Conservation (phyloP, 2,888 invertebrate genomes). For the Pollenia angustigena region DNA sequence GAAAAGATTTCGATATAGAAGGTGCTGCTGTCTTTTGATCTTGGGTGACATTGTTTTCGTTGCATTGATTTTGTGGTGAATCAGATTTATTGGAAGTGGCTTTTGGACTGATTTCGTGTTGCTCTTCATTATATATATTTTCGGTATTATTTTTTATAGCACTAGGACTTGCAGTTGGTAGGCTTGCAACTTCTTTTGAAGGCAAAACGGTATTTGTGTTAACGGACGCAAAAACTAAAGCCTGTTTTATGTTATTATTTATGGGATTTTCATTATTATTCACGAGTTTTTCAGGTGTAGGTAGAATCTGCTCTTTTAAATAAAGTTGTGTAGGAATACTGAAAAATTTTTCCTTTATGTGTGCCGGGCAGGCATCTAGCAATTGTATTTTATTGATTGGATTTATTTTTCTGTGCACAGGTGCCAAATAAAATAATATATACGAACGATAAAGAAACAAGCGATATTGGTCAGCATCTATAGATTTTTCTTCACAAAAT, state of each 20-base stretch:
- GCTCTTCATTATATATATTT: too few species aligned
- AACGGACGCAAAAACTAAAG: too few species aligned
- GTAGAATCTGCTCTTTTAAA: not conserved
- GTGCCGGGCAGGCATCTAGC: not conserved
- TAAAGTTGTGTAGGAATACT: constrained; percentile 28
- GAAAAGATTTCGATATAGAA: too few species aligned
- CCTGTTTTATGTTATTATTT: too few species aligned
- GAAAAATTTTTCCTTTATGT: constrained; percentile 36
- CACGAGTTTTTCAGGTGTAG: not conserved
- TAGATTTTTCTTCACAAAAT: not conserved
- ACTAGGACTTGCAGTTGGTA: too few species aligned
- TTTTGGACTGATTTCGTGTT: too few species aligned
- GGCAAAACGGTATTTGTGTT: too few species aligned
- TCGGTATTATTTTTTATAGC: too few species aligned
- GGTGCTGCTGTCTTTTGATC: not conserved
- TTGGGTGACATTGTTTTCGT: not conserved
- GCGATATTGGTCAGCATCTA: not conserved
- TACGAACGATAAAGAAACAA: constrained; percentile 32
- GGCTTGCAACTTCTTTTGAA: too few species aligned
- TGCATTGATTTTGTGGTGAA: not conserved
- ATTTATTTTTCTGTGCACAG: constrained; percentile 28
- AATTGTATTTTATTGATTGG: constrained; percentile 37
- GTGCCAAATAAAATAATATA: constrained; percentile 45
- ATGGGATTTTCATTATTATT: too few species aligned
- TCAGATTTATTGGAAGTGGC: too few species aligned